Evolutionary conservation across 2,113 vertebrate species (phyloP).

Genomic region (Semnornis frantzii): DNA sequence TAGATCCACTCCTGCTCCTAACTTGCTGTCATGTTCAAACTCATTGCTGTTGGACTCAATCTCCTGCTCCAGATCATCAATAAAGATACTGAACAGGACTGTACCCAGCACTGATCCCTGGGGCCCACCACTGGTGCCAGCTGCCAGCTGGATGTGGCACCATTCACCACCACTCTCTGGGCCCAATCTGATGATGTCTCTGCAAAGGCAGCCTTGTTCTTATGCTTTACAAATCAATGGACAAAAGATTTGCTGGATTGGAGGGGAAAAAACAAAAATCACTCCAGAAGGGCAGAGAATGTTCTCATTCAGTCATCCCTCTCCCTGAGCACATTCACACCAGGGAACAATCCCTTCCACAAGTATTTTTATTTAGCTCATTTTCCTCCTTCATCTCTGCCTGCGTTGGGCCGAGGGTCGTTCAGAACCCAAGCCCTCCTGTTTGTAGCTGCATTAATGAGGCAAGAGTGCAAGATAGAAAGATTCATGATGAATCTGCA

Average conservation of each 20-base stretch:
- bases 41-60: too few relatives aligned
- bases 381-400: constrained; percentile 10
- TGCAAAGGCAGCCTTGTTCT: background rate
- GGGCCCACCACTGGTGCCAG: too few relatives aligned
- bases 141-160: too few relatives aligned
- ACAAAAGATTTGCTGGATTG: background rate
- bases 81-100: too few relatives aligned
- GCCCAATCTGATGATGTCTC: too few relatives aligned
- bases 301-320: background rate
- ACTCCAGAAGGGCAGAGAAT: background rate
- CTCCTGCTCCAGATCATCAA: too few relatives aligned
- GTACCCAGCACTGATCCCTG: too few relatives aligned
- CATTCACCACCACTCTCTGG: too few relatives aligned
- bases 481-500: constrained; percentile 2
- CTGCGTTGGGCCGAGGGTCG: background rate
- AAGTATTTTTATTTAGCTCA: constrained; percentile 46
- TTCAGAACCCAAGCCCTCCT: constrained; percentile 17
- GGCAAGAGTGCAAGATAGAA: background rate
- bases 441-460: constrained; percentile 55
- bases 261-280: background rate
- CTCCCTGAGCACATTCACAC: background rate
- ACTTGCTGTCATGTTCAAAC: too few relatives aligned
- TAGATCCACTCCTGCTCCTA: too few relatives aligned
- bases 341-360: constrained; percentile 21
- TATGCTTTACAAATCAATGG: background rate